Evolutionary conservation across 2,888 invertebrate genomes (phyloP), one percentile per base, ranked within the genome.

Genomic region (Ophion obscuratus): DNA sequence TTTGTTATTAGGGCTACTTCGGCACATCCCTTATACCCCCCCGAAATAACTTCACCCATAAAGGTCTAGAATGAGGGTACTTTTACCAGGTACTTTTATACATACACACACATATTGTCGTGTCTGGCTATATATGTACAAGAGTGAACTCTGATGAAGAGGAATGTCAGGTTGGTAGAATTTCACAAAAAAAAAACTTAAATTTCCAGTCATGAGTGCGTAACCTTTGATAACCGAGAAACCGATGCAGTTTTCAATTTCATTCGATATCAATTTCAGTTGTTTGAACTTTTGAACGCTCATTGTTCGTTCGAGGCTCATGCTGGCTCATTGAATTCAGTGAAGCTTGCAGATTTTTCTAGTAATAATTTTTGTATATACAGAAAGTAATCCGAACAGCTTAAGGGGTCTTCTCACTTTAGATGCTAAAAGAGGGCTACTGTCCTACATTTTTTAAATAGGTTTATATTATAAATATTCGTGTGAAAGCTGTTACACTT

Each of bases 41-140:
- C n/a, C 14, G 36, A 59, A 24, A 57, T 77, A 73, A 83, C 73
- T 78, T 77, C 36, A 14, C 57, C 64, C 47, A 53, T n/a, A 10
- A 77, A 53, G 17, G 14, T 47, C 40, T 31, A 10, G 14, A 57
- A 27, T 77, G 44, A 44, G n/a, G n/a, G n/a, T n/a, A n/a, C n/a
- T n/a, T n/a, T n/a, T n/a, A n/a, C 66, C 36, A 59, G 24, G 9
- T 67, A 24, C 66, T 67, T 27, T 24, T 62, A 10, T 40, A 36
- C 61, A 61, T 14, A 40, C 31, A 6, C 11, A 61, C 40, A 14
- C 14, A 59, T 11, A 27, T 27, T 47, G 53, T 47, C 14, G 70
- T 53, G n/a, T 14, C 11, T 14, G 53, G 24, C 2, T 70, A 10
- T 3, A 14, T 53, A 17, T 53, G 53, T 3, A 53, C 53, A 53